phyloP scores from a whole-genome alignment of 2,113 vertebrate species.

The Cavia porcellus region DNA sequence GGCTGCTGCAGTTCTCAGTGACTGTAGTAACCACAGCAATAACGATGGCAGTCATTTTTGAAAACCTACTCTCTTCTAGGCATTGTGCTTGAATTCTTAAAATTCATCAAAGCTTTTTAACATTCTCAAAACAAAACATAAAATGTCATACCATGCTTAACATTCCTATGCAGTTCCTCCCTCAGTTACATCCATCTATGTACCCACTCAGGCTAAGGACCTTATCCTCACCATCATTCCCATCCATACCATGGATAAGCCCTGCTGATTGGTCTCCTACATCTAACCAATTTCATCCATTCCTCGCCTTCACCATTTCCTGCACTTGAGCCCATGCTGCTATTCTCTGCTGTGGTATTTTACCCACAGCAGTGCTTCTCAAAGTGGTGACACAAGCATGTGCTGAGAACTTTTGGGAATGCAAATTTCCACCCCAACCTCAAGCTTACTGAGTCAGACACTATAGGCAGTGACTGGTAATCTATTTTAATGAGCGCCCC shows the following conservation, averaged over 20 bases:
- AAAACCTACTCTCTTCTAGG: neutral
- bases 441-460: neutral
- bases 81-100: neutral
- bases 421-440: neutral
- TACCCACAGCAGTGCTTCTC: neutral
- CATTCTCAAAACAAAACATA: neutral
- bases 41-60: neutral
- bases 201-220: neutral
- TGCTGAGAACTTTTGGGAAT: neutral
- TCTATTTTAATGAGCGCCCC: neutral
- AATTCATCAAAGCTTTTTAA: slow-evolving; percentile 18
- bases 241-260: neutral
- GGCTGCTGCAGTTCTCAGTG: neutral
- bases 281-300: neutral
- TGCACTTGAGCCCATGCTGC: neutral
- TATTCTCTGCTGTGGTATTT: neutral
- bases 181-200: neutral
- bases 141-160: neutral
- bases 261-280: neutral
- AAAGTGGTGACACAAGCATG: neutral
- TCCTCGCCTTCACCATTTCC: neutral
- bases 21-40: neutral
- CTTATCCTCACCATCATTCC: neutral
- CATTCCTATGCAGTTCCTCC: neutral
- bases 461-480: neutral